Evolutionary conservation across 2,888 invertebrate species (phyloP).

Genomic region (Scaptomyza caliginosa): DNA sequence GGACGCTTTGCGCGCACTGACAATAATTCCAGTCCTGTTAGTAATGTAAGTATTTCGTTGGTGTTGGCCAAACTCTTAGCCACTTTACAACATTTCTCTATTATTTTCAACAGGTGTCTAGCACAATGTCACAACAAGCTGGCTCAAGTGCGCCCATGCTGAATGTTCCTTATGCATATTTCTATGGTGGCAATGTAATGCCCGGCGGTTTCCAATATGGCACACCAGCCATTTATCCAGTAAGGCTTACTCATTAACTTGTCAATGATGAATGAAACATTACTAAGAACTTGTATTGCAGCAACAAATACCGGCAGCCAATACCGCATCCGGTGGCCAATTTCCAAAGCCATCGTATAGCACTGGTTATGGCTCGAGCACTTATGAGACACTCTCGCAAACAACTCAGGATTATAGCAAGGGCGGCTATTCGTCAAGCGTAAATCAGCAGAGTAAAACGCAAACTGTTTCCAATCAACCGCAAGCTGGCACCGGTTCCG

Average conservation of each 20-base stretch:
- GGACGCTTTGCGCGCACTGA: slow-evolving; percentile 89
- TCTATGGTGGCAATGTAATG: slow-evolving; percentile 88
- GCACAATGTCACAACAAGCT: slow-evolving; percentile 89
- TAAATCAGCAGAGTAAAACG: slow-evolving; percentile 84
- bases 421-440: slow-evolving; percentile 83
- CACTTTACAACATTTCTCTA: background rate
- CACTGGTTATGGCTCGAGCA: slow-evolving; percentile 87
- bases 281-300: slow-evolving; percentile 25
- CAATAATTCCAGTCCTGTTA: slow-evolving; percentile 90
- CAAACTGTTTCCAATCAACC: slow-evolving; percentile 85
- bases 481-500: slow-evolving; percentile 86
- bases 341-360: slow-evolving; percentile 88
- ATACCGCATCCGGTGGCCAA: slow-evolving; percentile 89
- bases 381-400: slow-evolving; percentile 86
- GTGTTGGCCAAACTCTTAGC: background rate
- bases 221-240: slow-evolving; percentile 88
- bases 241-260: slow-evolving; percentile 83
- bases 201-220: slow-evolving; percentile 90
- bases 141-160: slow-evolving; percentile 84
- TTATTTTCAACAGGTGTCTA: slow-evolving; percentile 85
- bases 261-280: background rate
- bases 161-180: slow-evolving; percentile 86
- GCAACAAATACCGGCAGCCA: slow-evolving; percentile 90
- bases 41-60: slow-evolving; percentile 80
- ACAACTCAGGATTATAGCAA: slow-evolving; percentile 84